These are phyloP conservation scores for Euphonia xanthogaster DNA, from an alignment of 2,797 vertebrate species.

Conservation along the genomic window DNA sequence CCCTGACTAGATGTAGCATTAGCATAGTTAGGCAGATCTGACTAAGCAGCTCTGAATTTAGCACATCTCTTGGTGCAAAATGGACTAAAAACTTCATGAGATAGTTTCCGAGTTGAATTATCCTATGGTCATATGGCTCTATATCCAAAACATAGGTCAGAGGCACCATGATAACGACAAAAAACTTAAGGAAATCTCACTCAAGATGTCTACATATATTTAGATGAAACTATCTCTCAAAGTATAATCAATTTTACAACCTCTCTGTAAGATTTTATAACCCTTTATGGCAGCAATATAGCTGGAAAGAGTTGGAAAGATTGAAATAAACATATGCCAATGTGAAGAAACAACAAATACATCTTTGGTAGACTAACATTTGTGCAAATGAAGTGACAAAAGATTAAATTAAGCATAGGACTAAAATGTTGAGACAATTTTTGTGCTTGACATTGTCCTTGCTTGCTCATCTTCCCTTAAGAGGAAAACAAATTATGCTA, in stretches of 20 bases:
- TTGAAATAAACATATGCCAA: background rate
- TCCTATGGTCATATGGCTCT: background rate
- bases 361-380: background rate
- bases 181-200: background rate
- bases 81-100: background rate
- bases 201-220: background rate
- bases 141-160: background rate
- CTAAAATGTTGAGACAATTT: background rate
- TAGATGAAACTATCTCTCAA: background rate
- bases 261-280: background rate
- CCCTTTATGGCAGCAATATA: background rate
- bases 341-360: background rate
- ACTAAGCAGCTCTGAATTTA: background rate
- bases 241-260: background rate
- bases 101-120: background rate
- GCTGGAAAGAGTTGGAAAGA: background rate
- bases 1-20: background rate
- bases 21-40: background rate
- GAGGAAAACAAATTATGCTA: background rate
- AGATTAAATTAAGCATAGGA: background rate
- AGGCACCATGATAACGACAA: background rate
- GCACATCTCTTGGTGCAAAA: background rate
- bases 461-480: background rate
- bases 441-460: background rate
- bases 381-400: background rate